Evolutionary conservation across 2,797 vertebrate genomes (phyloP).

Genomic region (Tenualosa thibaudeaui): DNA sequence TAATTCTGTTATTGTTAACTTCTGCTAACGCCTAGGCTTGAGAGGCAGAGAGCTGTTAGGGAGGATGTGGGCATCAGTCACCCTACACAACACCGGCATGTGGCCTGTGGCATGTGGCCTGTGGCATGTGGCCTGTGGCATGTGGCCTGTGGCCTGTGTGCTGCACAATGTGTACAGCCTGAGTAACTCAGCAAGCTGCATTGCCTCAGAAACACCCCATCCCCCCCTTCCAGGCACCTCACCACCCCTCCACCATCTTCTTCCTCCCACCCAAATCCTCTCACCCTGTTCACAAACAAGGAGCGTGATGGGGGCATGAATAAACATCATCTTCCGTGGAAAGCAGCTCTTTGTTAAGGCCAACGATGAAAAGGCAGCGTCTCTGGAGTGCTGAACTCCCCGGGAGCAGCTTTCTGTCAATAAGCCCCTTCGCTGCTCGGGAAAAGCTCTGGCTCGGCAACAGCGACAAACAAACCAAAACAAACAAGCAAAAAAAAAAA

Average conservation of each 20-base stretch:
- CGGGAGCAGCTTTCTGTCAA: neutral
- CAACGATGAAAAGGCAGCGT: neutral
- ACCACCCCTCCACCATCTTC: neutral
- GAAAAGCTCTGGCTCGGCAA: neutral
- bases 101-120: too few relatives aligned
- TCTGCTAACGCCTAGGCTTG: neutral
- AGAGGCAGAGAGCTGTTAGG: neutral
- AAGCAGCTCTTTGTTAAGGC: neutral
- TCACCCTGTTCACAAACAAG: neutral
- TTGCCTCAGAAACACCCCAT: slow-evolving; percentile 25
- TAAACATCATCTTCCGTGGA: neutral
- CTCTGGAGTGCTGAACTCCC: neutral
- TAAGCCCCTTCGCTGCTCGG: neutral
- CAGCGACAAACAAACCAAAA: neutral
- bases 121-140: too few relatives aligned
- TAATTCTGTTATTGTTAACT: neutral
- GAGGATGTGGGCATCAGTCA: neutral
- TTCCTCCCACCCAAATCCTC: neutral
- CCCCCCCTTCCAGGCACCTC: slow-evolving; percentile 77
- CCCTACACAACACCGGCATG: neutral
- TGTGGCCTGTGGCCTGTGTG: too few relatives aligned
- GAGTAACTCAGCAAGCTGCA: neutral
- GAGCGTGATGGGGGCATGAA: neutral
- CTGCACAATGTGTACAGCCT: neutral
- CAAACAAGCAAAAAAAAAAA: neutral